These are phyloP conservation scores for Zoroaster sp. DNA, from an alignment of 53 echinoderm and acorn worm genomes.

Conservation along the genomic window DNA sequence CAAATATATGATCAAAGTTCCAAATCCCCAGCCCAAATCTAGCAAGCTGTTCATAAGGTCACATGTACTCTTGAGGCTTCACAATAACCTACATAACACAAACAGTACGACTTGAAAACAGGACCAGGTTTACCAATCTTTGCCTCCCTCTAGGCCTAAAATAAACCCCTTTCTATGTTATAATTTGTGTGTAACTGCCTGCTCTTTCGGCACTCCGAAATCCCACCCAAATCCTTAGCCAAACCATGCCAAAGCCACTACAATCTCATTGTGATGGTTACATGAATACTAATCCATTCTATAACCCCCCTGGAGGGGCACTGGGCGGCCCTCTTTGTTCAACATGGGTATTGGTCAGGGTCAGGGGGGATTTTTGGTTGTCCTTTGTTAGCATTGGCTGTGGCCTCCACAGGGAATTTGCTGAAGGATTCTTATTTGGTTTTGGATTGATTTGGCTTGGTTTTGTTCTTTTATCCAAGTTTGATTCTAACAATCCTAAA, in stretches of 20 bases:
- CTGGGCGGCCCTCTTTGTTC: conserved; percentile 14
- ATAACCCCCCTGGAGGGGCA: neutral
- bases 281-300: conserved; percentile 30
- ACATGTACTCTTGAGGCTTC: neutral
- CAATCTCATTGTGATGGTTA: conserved; percentile 51
- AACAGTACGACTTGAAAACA: neutral
- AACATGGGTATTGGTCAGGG: neutral
- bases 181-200: conserved; percentile 45
- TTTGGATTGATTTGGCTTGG: neutral
- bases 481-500: neutral
- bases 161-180: conserved; percentile 28
- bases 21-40: neutral
- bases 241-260: conserved; percentile 46
- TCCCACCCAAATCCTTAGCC: conserved; percentile 34
- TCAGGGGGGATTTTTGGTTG: neutral
- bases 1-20: neutral
- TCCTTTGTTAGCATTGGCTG: neutral
- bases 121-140: neutral
- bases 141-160: neutral
- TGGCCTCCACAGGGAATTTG: neutral
- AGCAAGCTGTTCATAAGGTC: neutral
- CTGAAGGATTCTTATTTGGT: neutral
- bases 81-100: conserved; percentile 5
- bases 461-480: neutral
- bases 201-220: conserved; percentile 13